Percentiles rank a stretch among this genome's conserved stretches.
Conservation (phyloP, 2,888 invertebrate genomes). For the Therioaphis trifolii region DNA sequence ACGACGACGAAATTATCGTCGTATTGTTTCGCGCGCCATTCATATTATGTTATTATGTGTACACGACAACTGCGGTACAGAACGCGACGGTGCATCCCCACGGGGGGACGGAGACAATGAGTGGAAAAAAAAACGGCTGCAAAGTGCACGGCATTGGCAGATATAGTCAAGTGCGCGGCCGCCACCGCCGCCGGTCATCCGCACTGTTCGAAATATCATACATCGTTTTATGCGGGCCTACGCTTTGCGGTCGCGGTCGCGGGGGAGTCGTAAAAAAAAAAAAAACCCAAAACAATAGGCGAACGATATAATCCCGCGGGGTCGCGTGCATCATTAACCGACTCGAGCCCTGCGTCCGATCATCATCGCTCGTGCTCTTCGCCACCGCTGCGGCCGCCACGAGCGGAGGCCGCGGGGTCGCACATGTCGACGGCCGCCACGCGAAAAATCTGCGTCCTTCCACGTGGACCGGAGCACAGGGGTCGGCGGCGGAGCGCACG, state of each 20-base stretch:
- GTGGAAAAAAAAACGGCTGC: constrained; percentile 43
- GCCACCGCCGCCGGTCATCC: not conserved
- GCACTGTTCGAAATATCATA: too few relatives aligned
- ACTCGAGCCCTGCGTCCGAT: not conserved
- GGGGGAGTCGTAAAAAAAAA: constrained; percentile 38
- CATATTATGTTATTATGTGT: not conserved
- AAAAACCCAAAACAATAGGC: constrained; percentile 30
- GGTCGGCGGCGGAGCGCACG: not conserved
- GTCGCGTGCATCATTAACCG: constrained; percentile 42
- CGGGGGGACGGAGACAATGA: constrained; percentile 18
- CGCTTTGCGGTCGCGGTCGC: not conserved
- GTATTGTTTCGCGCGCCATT: constrained; percentile 57
- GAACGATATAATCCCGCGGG: constrained; percentile 51
- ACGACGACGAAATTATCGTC: constrained; percentile 56
- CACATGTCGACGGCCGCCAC: constrained; percentile 5
- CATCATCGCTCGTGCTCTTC: not conserved
- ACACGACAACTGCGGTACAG: too few relatives aligned
- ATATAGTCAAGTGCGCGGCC: constrained; percentile 31
- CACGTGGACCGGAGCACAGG: too few relatives aligned
- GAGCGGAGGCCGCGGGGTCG: too few relatives aligned
- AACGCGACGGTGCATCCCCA: constrained; percentile 10
- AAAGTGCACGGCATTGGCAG: not conserved
- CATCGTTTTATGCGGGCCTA: not conserved
- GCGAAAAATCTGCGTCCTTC: not conserved
- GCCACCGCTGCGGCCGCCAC: too few relatives aligned